A percentile compares a stretch with the other conserved stretches of the same genome.
phyloP scores from a whole-genome alignment of 2,888 invertebrate genomes.

The Boloria selene region DNA sequence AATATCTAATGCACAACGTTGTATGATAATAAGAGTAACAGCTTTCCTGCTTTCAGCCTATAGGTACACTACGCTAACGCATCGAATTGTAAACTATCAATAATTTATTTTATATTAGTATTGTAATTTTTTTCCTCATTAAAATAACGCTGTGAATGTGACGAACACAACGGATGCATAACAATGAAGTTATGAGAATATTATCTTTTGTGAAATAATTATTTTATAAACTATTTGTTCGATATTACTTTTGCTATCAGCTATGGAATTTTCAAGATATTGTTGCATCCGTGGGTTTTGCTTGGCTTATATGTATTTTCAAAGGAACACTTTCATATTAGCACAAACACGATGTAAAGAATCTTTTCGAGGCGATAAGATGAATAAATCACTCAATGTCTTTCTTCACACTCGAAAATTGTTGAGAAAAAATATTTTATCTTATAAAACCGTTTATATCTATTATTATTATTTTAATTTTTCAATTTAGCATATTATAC shows the following conservation, averaged over 20 bases:
- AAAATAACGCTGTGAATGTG: conserved; percentile 28
- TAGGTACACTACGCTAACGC: conserved; percentile 46
- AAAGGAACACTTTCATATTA: too few species aligned
- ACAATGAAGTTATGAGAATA: conserved; percentile 45
- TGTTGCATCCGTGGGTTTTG: background rate
- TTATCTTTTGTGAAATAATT: conserved; percentile 41
- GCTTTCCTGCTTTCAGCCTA: background rate
- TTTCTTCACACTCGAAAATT: too few species aligned
- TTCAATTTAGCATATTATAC: too few species aligned
- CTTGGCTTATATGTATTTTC: background rate
- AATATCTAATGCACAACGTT: background rate
- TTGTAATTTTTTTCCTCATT: conserved; percentile 32
- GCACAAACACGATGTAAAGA: too few species aligned
- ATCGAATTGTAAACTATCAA: conserved; percentile 37
- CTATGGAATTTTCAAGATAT: background rate
- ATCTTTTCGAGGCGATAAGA: too few species aligned
- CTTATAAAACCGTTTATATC: too few species aligned
- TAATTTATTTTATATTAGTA: conserved; percentile 26
- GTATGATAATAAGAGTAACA: too few species aligned
- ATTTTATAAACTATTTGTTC: conserved; percentile 37
- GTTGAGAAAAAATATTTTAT: too few species aligned
- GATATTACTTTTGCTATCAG: conserved; percentile 1
- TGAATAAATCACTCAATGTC: too few species aligned
- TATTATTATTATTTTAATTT: too few species aligned
- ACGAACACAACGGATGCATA: conserved; percentile 26